Base-by-base conservation (phyloP, 2,888 invertebrate species). In the Onchidella celtica region DNA sequence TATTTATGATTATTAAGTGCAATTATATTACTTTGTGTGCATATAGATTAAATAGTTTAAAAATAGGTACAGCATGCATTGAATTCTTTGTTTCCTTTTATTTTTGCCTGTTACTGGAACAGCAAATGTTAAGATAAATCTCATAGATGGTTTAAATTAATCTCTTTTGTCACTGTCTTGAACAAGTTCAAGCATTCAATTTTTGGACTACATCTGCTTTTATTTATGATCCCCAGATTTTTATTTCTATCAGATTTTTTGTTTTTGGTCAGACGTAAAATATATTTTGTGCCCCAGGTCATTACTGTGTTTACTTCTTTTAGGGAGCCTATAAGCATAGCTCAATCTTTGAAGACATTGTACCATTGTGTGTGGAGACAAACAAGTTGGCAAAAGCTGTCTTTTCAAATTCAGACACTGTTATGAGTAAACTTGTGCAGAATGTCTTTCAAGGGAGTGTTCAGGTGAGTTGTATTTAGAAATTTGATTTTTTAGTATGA, bases 341-440 rank as follows among this genome's bases (percentile, higher is more conserved):
- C 92, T 98, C 98, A 92, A 96, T 99, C 79, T 99, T 98, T 94
- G 95, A 95, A 74, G 96, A 98, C 83, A 96, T 99, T 17, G 94
- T 98, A 66, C 97, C 97, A 0, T 94, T 99, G 87, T 99, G 98
- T 93, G 96, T 96, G 88, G 96, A 96, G 91, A 98, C 94, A 95
- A 97, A 93, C 95, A 96, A 89, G 95, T 96, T 84, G 34, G 93
- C 95, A 65, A 90, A 93, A 77, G 96, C 96, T 91, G 98, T 99
- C 1, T 99, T 99, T 92, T 96, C 96, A 6, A 98, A 97, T 93
- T 98, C 98, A 0, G 97, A 98, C 87, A 97, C 97, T 94, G 98
- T 99, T 11, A 98, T 99, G 97, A 97, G 97, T 82, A 99, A 99
- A 94, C 98, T 99, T 93, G 97, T 99, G 68, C 95, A 99, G 27